A percentile compares a stretch with the other conserved stretches of the same genome.
Evolutionary conservation across 2,888 invertebrate genomes (phyloP).

Genomic region (Drosophila niveifrons): DNA sequence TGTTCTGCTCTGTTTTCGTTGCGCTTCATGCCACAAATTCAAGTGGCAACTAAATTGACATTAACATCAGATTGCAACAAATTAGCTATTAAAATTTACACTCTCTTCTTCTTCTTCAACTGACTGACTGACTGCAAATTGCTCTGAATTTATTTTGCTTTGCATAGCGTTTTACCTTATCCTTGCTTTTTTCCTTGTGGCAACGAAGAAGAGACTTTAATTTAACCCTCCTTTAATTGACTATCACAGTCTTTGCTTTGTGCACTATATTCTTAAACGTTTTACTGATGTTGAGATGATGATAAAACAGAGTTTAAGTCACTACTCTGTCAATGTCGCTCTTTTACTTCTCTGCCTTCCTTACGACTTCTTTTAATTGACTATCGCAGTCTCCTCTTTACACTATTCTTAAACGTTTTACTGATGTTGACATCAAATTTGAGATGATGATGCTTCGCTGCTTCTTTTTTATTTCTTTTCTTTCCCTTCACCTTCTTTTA

Average conservation of each 20-base stretch:
- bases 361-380: no score
- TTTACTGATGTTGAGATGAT: neutral
- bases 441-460: no score
- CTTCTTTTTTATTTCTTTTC: no score
- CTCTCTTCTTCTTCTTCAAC: neutral
- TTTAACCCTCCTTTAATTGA: no score
- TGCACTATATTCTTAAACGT: slow-evolving; percentile 11
- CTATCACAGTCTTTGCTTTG: no score
- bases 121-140: neutral
- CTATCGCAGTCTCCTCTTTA: no score
- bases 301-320: no score
- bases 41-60: slow-evolving; percentile 45
- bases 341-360: neutral
- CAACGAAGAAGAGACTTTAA: no score
- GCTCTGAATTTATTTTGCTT: neutral
- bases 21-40: slow-evolving; percentile 22
- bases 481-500: no score
- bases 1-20: neutral
- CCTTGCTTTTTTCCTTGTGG: neutral
- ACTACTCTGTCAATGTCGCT: no score
- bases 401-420: slow-evolving; percentile 7
- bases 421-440: no score
- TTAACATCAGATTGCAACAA: slow-evolving; percentile 54
- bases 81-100: slow-evolving; percentile 49
- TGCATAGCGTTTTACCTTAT: neutral